Base-by-base conservation (phyloP, 2,113 vertebrate genomes). In the Forbesichthys papilliferus region DNA sequence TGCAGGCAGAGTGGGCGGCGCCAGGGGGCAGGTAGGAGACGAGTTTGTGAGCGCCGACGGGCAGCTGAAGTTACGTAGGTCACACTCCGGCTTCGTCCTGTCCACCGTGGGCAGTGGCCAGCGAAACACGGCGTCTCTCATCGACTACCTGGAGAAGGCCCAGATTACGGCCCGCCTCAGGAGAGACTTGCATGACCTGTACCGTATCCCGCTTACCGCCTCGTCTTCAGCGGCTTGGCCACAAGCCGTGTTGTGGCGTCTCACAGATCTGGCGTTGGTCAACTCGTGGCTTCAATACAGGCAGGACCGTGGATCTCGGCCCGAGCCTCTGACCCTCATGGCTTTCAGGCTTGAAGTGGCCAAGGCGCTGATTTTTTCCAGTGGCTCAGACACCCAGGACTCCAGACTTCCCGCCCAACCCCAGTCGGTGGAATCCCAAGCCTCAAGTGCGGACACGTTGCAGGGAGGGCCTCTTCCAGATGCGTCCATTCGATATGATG, bases 41-140 rank as follows among this genome's bases (percentile, higher is more conserved):
- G 92, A 93, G 84, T 93, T 93, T 78, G 88, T 93, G 3, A 93
- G 92, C 75, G 90, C 89, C 0, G 90, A 94, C 47, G 93, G 92
- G 51, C 92, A 89, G 73, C 64, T 94, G 75, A 90, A 88, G 78
- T 55, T 94, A 9, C 91, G 92, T 60, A 80, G 91, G 51, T 91
- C 90, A 9, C 77, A 90, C 65, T 82, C 87, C 12, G 92, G 93
- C n/a, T 93, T 93, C 61, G 90, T 93, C 63, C 91, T 93, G 33
- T 92, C 91, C 9, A 92, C 92, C 1, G 88, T 85, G 0, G 89
- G 85, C 11, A 83, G 82, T 47, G 64, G 83, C 52, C 89, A 81
- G 47, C 85, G 84, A 12, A 86, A 77, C 68, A 84, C 83, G 7
- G 75, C 82, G 0, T 87, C 83, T 10, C 78, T 93, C 5, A 84